These are phyloP conservation scores for Erannis defoliaria DNA, from an alignment of 2,888 invertebrate genomes.

Conservation along the genomic window DNA sequence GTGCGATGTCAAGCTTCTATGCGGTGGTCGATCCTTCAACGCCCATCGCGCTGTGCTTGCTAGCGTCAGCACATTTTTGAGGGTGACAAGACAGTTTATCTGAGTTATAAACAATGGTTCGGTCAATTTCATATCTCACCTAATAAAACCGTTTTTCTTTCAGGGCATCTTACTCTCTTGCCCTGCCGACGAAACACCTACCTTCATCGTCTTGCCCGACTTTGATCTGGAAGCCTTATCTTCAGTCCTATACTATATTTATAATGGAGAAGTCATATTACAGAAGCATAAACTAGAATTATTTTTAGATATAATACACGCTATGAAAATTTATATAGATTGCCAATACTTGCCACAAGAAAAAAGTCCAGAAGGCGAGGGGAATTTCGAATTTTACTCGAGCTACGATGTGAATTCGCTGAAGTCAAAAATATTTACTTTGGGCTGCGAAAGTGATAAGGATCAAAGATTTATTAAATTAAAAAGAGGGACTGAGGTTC, in stretches of 20 bases:
- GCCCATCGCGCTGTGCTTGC: slow-evolving; percentile 90
- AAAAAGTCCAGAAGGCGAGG: slow-evolving; percentile 43
- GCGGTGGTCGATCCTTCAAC: slow-evolving; percentile 87
- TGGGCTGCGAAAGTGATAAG: slow-evolving; percentile 49
- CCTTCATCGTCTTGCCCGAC: slow-evolving; percentile 89
- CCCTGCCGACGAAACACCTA: slow-evolving; percentile 79
- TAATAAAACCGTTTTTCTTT: slow-evolving; percentile 40
- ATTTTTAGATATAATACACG: slow-evolving; percentile 86
- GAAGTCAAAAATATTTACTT: slow-evolving; percentile 54
- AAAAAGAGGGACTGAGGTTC: slow-evolving; percentile 56
- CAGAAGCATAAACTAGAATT: slow-evolving; percentile 85
- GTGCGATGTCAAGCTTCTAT: slow-evolving; percentile 89
- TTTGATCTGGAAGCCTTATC: slow-evolving; percentile 88
- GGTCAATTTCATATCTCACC: slow-evolving; percentile 8
- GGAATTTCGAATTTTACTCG: slow-evolving; percentile 38
- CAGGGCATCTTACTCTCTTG: slow-evolving; percentile 72
- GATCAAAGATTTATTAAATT: slow-evolving; percentile 57
- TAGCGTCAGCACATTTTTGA: slow-evolving; percentile 89
- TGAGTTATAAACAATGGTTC: slow-evolving; percentile 23
- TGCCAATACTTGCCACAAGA: slow-evolving; percentile 58
- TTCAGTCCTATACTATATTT: slow-evolving; percentile 89
- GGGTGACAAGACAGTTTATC: slow-evolving; percentile 72
- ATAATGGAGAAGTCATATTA: slow-evolving; percentile 88
- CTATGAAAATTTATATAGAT: slow-evolving; percentile 76
- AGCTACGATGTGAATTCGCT: slow-evolving; percentile 38